Evolutionary conservation across 2,113 vertebrate species (phyloP).

Genomic region (Periophthalmodon schlosseri): DNA sequence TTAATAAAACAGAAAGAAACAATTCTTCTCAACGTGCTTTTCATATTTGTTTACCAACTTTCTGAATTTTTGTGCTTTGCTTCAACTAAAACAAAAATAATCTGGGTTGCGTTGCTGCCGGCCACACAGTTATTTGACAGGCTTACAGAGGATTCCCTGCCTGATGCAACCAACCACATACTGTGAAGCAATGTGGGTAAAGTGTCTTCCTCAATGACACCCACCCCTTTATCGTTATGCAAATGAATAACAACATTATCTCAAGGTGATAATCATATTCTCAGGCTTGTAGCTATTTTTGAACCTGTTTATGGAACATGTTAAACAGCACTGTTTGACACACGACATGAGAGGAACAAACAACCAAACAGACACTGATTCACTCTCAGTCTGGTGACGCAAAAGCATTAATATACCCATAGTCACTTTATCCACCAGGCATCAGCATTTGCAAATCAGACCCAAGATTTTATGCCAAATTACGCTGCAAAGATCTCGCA

Average conservation of each 20-base stretch:
- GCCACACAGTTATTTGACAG: background rate
- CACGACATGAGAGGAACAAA: background rate
- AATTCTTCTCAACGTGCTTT: background rate
- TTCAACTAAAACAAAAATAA: too few relatives aligned
- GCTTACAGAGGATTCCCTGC: background rate
- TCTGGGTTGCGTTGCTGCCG: background rate
- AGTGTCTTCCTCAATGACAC: background rate
- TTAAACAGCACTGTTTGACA: background rate
- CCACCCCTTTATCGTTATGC: background rate
- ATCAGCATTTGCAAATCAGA: slow-evolving; percentile 1
- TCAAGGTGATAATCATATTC: background rate
- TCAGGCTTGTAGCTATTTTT: background rate
- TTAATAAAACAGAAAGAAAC: background rate
- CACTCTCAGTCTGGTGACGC: background rate
- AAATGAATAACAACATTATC: background rate
- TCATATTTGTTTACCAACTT: background rate
- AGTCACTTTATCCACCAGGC: slow-evolving; percentile 13
- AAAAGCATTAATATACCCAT: slow-evolving; percentile 3
- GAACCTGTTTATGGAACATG: background rate
- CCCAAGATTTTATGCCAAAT: slow-evolving; percentile 34
- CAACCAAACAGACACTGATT: slow-evolving; percentile 11
- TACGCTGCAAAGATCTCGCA: slow-evolving; percentile 28
- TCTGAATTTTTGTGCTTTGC: background rate
- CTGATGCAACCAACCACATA: background rate
- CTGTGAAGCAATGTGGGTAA: background rate